phyloP scores from a whole-genome alignment of 1,140 invertebrate species.

The Monochamus saltuarius region DNA sequence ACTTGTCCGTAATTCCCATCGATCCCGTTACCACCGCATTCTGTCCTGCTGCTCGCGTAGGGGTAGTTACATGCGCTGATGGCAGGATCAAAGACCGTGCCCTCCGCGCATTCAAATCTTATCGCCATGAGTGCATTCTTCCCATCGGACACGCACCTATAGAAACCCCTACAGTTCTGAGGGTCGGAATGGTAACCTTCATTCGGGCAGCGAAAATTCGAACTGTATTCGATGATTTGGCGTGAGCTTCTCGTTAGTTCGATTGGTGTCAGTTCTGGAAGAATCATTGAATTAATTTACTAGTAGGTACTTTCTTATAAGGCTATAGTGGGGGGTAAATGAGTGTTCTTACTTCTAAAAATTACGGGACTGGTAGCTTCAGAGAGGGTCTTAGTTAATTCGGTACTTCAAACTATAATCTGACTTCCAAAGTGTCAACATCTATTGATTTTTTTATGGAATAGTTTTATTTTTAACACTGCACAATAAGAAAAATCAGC shows the following conservation, averaged over 20 bases:
- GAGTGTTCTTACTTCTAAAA: too few species aligned
- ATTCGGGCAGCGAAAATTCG: constrained; percentile 24
- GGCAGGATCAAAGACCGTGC: constrained; percentile 69
- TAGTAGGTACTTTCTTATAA: too few species aligned
- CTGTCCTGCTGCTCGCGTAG: constrained; percentile 52
- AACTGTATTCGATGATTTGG: constrained; percentile 23
- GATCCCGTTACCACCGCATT: constrained; percentile 50
- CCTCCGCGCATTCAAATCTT: constrained; percentile 68
- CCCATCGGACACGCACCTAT: constrained; percentile 39
- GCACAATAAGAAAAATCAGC: too few species aligned
- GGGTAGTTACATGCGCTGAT: constrained; percentile 69
- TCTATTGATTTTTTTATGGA: too few species aligned
- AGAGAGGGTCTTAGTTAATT: too few species aligned
- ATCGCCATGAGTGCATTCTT: constrained; percentile 47
- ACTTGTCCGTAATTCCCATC: constrained; percentile 28
- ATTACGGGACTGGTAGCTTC: too few species aligned
- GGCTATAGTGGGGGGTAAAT: too few species aligned
- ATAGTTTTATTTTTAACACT: too few species aligned
- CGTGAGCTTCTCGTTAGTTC: constrained; percentile 17
- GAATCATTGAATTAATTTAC: background rate
- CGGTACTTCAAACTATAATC: too few species aligned
- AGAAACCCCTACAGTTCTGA: constrained; percentile 41
- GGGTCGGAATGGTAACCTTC: constrained; percentile 46
- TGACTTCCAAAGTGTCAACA: too few species aligned
- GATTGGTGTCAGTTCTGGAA: constrained; percentile 9